These are phyloP conservation scores for Chelonoidis abingdonii DNA, from an alignment of 2,113 vertebrate genomes.

Conservation along the genomic window DNA sequence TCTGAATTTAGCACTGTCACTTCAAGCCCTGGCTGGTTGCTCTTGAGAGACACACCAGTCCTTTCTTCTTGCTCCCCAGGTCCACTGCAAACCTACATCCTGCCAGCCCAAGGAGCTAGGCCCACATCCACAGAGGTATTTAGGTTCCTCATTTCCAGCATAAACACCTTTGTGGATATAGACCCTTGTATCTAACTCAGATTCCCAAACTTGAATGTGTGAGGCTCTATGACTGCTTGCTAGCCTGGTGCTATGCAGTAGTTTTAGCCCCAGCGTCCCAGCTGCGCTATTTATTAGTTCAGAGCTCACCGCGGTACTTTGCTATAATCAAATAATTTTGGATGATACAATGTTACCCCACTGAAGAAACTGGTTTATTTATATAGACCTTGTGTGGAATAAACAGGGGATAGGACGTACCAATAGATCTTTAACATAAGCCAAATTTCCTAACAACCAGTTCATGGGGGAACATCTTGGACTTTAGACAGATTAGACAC, in stretches of 20 bases:
- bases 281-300: not conserved
- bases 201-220: not conserved
- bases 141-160: not conserved
- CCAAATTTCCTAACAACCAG: constrained; percentile 63
- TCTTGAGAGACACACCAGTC: not conserved
- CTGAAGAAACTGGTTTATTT: constrained; percentile 41
- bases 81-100: not conserved
- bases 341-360: not conserved
- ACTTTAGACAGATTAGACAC: constrained; percentile 71
- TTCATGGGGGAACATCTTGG: constrained; percentile 52
- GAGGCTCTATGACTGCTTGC: not conserved
- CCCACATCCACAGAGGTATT: not conserved
- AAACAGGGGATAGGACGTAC: not conserved
- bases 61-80: not conserved
- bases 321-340: not conserved
- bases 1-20: not conserved
- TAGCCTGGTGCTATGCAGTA: not conserved
- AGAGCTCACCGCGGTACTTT: not conserved
- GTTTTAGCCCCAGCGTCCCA: not conserved
- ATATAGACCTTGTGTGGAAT: not conserved
- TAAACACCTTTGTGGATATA: not conserved
- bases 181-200: not conserved
- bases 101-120: not conserved
- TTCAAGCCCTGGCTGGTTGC: not conserved
- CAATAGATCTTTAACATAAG: constrained; percentile 12